These are phyloP conservation scores for Mareca penelope DNA, from an alignment of 2,797 vertebrate species.

Conservation along the genomic window DNA sequence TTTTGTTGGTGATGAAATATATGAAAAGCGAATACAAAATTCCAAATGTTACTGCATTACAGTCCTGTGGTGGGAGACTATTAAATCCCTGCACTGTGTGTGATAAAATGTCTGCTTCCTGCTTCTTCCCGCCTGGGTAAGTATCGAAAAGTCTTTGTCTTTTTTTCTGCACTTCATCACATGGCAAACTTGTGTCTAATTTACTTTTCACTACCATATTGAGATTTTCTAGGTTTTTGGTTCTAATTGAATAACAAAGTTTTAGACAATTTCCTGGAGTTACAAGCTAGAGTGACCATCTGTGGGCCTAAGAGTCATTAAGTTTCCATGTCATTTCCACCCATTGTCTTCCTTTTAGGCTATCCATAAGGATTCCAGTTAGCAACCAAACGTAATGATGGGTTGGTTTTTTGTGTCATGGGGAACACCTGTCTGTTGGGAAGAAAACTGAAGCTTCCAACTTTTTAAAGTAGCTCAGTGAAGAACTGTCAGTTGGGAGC, in stretches of 20 bases:
- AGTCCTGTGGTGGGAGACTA: neutral
- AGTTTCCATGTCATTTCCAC: constrained; percentile 46
- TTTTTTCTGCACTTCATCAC: neutral
- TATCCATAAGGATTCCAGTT: constrained; percentile 23
- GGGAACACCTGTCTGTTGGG: constrained; percentile 56
- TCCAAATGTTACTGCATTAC: neutral
- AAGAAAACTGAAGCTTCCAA: constrained; percentile 7
- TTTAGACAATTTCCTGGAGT: constrained; percentile 18
- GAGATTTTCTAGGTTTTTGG: neutral
- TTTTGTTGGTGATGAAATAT: neutral
- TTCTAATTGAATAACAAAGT: neutral
- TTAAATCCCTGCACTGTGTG: neutral
- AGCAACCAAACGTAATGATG: neutral
- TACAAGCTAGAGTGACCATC: constrained; percentile 38
- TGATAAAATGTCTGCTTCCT: neutral
- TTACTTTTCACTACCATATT: neutral
- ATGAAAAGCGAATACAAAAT: neutral
- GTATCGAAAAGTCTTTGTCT: neutral
- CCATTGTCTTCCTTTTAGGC: constrained; percentile 45
- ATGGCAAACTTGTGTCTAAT: neutral
- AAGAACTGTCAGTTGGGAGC: constrained; percentile 29
- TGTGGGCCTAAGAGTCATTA: constrained; percentile 54
- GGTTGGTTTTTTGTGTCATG: constrained; percentile 18
- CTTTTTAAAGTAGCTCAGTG: neutral
- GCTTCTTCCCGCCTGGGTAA: neutral